Base-by-base conservation (phyloP, 2,113 vertebrate genomes). In the Tonatia bakeri region DNA sequence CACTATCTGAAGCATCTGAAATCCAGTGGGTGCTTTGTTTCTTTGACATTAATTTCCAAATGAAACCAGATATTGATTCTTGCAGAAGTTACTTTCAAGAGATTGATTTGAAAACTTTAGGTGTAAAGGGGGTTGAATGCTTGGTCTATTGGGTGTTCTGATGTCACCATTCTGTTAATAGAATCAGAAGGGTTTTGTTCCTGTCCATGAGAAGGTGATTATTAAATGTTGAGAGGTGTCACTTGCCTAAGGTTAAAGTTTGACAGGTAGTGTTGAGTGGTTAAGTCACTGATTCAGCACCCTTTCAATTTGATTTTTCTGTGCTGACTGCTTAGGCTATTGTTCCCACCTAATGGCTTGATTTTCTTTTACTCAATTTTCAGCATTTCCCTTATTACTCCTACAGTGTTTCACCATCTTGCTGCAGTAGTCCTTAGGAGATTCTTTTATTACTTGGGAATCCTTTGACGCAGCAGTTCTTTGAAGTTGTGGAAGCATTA, bases 401-500 rank as follows among this genome's bases (percentile, higher is more conserved):
- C 73, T 69, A 54, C 70, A n/a, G 26, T 88, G 12, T 86, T 91
- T 93, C 50, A 84, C 64, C 67, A 61, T 87, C 75, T 10, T 94
- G 31, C 36, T 91, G 54, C 90, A 84, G 4, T 75, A 61, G 81
- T 43, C 83, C 45, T 95, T 85, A 16, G 26, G 73, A 81, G 45
- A 79, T 47, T 88, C 11, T 50, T 83, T 90, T 92, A 47, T 93
- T 84, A 79, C n/a, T 84, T 88, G 64, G 47, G n/a, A 82, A n/a
- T 82, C 13, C 26, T 91, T 93, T 95, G 43, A 81, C 72, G 84
- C 52, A 80, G 70, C 56, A 89, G 3, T 91, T 86, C 40, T 93
- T 83, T 89, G 45, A 96, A 93, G 43, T 86, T 92, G 31, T 54
- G 90, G 17, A 96, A 92, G 26, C 47, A 75, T 45, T 82, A 87